Conservation (phyloP, 2,888 invertebrate genomes). For the Aporophyla nigra region DNA sequence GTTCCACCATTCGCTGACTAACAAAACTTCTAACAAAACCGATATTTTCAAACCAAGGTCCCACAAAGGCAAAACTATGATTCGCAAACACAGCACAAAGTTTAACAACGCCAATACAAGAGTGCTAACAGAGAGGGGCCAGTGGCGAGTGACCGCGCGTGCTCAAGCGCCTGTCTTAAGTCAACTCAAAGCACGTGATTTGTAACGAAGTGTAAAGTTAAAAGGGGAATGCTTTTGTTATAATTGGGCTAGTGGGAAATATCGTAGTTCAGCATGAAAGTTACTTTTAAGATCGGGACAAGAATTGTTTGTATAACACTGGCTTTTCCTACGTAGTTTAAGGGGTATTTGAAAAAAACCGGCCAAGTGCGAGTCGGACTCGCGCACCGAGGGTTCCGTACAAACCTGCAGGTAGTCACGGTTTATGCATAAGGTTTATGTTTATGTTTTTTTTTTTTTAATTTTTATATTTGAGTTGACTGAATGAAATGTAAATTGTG, state of each 20-base stretch:
- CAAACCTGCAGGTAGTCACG: no score
- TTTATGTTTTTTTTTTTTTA: no score
- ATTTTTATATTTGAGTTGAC: no score
- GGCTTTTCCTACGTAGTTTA: no score
- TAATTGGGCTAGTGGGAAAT: slow-evolving; percentile 17
- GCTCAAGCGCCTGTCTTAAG: slow-evolving; percentile 62
- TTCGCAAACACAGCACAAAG: slow-evolving; percentile 55
- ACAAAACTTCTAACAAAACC: slow-evolving; percentile 15
- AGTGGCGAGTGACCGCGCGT: slow-evolving; percentile 61
- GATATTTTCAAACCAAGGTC: slow-evolving; percentile 8
- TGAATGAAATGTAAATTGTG: no score
- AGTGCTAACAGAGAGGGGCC: slow-evolving; percentile 36
- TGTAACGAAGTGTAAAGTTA: slow-evolving; percentile 35
- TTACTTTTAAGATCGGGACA: background rate
- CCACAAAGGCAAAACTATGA: slow-evolving; percentile 40
- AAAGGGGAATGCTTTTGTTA: slow-evolving; percentile 39
- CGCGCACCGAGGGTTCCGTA: no score
- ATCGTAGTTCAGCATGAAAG: background rate
- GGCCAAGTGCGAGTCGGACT: no score
- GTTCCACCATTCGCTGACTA: slow-evolving; percentile 5
- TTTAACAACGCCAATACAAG: slow-evolving; percentile 48
- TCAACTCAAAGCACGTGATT: slow-evolving; percentile 44
- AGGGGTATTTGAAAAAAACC: no score
- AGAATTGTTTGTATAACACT: no score
- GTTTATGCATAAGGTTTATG: no score